These are phyloP conservation scores for Sus cebifrons DNA, from an alignment of 2,797 vertebrate species.

Conservation along the genomic window DNA sequence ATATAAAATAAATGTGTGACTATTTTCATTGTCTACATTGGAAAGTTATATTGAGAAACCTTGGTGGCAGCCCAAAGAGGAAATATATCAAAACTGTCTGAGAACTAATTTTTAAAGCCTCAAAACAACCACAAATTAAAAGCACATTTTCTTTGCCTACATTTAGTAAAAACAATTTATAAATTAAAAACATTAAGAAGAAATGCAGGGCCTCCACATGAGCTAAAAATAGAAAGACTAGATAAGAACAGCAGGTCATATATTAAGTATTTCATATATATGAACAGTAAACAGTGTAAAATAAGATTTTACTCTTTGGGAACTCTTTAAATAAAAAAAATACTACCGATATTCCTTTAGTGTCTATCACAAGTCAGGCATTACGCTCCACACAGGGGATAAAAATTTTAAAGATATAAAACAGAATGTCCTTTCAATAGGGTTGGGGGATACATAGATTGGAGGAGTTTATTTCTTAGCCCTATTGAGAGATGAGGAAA, in stretches of 20 bases:
- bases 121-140: conserved; percentile 20
- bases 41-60: neutral
- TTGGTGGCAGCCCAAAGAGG: neutral
- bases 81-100: neutral
- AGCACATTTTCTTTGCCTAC: neutral
- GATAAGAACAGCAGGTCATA: neutral
- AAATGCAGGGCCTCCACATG: neutral
- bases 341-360: neutral
- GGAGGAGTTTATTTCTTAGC: neutral
- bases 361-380: neutral
- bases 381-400: neutral
- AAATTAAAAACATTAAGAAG: neutral
- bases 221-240: neutral
- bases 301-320: neutral
- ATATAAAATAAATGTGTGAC: neutral
- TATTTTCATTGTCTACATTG: neutral
- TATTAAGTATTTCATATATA: neutral
- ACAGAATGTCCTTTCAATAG: neutral
- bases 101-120: conserved; percentile 28
- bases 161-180: neutral
- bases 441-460: neutral
- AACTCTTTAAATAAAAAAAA: neutral
- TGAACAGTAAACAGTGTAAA: neutral
- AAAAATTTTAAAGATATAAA: conserved; percentile 1
- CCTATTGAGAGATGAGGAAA: neutral